A percentile compares a stretch with the other conserved stretches of the same genome.
These are phyloP conservation scores for Lacerta agilis DNA, from an alignment of 2,797 vertebrate genomes.

Conservation along the genomic window DNA sequence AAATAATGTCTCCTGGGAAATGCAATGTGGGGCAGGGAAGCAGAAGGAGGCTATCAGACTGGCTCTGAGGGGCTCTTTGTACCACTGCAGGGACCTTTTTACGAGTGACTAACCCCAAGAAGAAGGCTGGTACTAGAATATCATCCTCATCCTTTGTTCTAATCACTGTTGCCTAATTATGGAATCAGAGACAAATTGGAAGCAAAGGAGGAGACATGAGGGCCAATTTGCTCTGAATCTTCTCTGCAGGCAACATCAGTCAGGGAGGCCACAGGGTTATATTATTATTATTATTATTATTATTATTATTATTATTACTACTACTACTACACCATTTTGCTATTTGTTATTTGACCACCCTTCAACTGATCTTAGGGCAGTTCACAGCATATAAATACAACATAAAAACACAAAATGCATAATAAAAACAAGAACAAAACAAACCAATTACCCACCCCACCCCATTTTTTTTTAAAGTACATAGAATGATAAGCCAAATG, in stretches of 20 bases:
- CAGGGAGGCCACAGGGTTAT: neutral
- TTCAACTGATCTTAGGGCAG: no score
- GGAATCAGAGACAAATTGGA: neutral
- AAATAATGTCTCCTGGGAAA: constrained; percentile 75
- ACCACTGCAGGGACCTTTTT: neutral
- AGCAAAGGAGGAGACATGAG: neutral
- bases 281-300: no score
- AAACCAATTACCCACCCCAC: no score
- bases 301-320: no score
- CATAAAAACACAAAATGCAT: no score
- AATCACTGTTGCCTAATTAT: neutral
- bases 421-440: no score
- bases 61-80: constrained; percentile 10
- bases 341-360: no score
- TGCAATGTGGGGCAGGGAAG: neutral
- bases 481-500: no score
- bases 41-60: neutral
- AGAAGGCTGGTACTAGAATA: neutral
- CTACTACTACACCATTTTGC: no score
- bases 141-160: neutral
- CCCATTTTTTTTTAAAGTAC: no score
- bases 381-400: no score
- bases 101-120: neutral
- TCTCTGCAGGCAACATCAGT: neutral
- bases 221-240: no score